These are phyloP conservation scores for Ptychadena robeensis DNA, from an alignment of 2,797 vertebrate species.

Conservation along the genomic window DNA sequence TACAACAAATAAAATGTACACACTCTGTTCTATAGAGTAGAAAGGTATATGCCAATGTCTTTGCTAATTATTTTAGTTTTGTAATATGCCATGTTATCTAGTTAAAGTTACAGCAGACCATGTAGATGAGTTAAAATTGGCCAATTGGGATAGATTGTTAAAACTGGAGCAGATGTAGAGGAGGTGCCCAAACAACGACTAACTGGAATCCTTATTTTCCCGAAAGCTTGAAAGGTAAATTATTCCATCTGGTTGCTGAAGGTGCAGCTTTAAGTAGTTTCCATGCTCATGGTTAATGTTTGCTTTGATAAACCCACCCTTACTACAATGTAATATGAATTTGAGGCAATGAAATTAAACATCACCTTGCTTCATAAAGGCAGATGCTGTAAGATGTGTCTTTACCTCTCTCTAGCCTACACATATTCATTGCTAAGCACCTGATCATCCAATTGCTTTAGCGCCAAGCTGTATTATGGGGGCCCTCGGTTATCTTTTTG, in stretches of 20 bases:
- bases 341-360: neutral
- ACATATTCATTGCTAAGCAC: neutral
- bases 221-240: too few relatives aligned
- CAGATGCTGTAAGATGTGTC: neutral
- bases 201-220: too few relatives aligned
- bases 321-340: neutral
- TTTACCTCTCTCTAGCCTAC: neutral
- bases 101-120: neutral
- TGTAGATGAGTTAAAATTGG: neutral
- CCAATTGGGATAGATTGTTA: neutral
- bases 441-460: neutral
- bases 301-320: too few relatives aligned
- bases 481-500: neutral
- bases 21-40: conserved; percentile 53
- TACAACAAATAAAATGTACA: neutral
- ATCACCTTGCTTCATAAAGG: neutral
- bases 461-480: neutral
- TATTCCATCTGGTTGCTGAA: too few relatives aligned
- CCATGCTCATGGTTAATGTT: neutral
- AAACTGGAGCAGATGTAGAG: neutral
- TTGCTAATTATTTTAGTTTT: neutral
- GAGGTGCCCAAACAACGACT: neutral
- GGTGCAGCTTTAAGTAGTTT: too few relatives aligned
- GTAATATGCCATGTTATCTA: neutral
- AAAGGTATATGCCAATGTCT: conserved; percentile 7